A percentile compares a stretch with the other conserved stretches of the same genome.
phyloP scores from a whole-genome alignment of 2,113 vertebrate genomes.

The Pheucticus melanocephalus region DNA sequence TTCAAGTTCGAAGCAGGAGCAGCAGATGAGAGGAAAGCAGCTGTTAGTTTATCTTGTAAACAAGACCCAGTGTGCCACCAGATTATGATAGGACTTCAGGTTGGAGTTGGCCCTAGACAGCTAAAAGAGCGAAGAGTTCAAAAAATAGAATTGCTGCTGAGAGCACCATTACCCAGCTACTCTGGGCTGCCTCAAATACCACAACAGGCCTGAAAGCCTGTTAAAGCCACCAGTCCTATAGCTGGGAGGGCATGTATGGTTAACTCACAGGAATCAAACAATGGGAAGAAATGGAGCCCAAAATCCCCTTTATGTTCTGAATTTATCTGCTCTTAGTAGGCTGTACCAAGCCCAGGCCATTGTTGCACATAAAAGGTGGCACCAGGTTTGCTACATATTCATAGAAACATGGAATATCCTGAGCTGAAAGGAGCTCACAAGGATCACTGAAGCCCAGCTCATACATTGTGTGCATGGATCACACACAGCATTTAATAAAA shows the following conservation, averaged over 20 bases:
- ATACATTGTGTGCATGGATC: neutral
- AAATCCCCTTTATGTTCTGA: neutral
- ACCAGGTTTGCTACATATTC: neutral
- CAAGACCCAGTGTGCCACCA: neutral
- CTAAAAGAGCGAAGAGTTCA: neutral
- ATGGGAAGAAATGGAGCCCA: neutral
- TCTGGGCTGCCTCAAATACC: neutral
- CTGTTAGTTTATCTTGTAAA: slow-evolving; percentile 56
- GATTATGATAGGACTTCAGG: neutral
- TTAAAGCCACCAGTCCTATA: neutral
- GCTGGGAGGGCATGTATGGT: neutral
- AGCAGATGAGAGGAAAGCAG: slow-evolving; percentile 28
- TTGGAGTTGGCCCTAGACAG: neutral
- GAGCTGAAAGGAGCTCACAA: neutral
- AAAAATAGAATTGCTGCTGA: neutral
- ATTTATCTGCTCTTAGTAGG: neutral
- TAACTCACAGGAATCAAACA: neutral
- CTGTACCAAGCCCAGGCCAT: neutral
- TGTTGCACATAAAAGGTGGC: neutral
- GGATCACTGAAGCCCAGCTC: neutral
- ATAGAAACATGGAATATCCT: neutral
- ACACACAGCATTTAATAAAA: neutral
- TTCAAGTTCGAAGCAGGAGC: slow-evolving; percentile 4
- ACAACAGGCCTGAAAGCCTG: neutral
- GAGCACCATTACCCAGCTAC: neutral